Evolutionary conservation across 2,113 vertebrate genomes (phyloP), one percentile per base, ranked within the genome.

Genomic region (Ifrita kowaldi): DNA sequence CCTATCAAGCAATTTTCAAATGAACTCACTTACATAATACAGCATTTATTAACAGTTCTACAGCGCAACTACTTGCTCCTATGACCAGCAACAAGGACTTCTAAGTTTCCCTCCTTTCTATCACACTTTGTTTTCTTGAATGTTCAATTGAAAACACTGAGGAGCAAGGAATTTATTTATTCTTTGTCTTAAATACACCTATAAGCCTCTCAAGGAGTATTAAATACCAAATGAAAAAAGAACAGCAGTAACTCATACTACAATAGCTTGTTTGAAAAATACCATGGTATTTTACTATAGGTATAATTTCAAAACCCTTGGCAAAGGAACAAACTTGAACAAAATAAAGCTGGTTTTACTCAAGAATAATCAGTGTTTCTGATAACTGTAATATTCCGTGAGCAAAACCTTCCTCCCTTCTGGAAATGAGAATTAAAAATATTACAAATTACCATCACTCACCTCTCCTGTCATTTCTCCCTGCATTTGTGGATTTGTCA

Each of bases 401-500:
- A 75, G 27, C 7, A 92, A 82, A 89, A 42, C 24, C 50, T 73
- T 74, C 65, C 69, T 80, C 91, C 37, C 23, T 71, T 86, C 84
- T 42, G 50, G 42, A 88, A 86, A 83, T 2, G 1, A 46, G 5
- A 41, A 16, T 91, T 82, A 83, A 52, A 94, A 77, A 80, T 41
- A 30, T n/a, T 46, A 64, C 1, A 4, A 75, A 75, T 69, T 50
- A 59, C 70, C 50, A 86, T 27, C 69, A 91, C 97, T 97, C 98
- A 99, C 99, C 99, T 98, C 98, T 99, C 95, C 98, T 98, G 91
- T 98, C 97, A 85, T 83, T 97, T 95, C 97, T 98, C 80, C 95
- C 97, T 85, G 88, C 84, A 80, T 93, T 98, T 71, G 91, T 96
- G 49, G 98, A 96, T 90, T 97, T 98, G 83, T 98, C 97, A 82